These are phyloP conservation scores for Tenthredo scrophulariae DNA, from an alignment of 2,888 invertebrate genomes.

Conservation along the genomic window DNA sequence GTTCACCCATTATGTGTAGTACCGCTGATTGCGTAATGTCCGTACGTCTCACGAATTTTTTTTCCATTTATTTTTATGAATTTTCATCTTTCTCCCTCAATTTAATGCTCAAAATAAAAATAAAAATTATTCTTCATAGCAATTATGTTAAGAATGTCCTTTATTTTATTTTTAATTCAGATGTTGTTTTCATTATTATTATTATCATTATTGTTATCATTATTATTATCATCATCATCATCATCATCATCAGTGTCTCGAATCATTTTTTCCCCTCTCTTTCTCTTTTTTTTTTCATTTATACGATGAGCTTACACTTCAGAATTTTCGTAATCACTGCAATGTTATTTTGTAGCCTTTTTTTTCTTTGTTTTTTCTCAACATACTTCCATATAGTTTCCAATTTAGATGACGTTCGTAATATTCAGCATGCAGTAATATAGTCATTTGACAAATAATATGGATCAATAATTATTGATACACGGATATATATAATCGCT, in stretches of 20 bases:
- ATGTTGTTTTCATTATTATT: constrained; percentile 1
- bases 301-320: not conserved
- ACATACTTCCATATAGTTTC: not conserved
- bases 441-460: not conserved
- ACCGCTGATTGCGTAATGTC: constrained; percentile 45
- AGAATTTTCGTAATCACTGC: constrained; percentile 38
- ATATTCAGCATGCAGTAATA: not conserved
- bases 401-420: constrained; percentile 45
- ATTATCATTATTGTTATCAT: not conserved
- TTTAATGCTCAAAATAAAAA: not conserved
- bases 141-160: not conserved
- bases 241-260: not conserved
- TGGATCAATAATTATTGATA: not conserved
- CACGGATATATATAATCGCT: not conserved
- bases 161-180: not conserved
- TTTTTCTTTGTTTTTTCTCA: constrained; percentile 36
- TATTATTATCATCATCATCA: not conserved
- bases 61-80: constrained; percentile 33
- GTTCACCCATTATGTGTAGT: constrained; percentile 48
- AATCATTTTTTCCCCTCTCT: constrained; percentile 17
- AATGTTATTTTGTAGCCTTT: not conserved
- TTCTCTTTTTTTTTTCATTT: constrained; percentile 7
- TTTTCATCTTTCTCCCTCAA: not conserved
- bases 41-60: constrained; percentile 17
- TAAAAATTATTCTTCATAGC: not conserved